These are phyloP conservation scores for Norana najaformis DNA, from an alignment of 2,888 invertebrate species.

Conservation along the genomic window DNA sequence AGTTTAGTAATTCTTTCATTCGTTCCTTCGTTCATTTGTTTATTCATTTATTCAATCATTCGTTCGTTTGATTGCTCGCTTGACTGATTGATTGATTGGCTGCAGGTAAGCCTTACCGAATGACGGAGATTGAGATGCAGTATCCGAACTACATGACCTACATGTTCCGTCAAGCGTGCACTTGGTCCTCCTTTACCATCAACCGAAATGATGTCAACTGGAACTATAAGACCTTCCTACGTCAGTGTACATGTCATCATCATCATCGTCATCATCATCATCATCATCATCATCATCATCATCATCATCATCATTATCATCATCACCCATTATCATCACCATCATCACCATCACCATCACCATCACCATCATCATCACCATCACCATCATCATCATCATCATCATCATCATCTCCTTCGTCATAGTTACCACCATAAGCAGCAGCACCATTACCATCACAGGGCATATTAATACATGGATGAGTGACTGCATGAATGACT, in stretches of 20 bases:
- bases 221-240: constrained; percentile 61
- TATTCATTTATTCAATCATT: not conserved
- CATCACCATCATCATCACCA: not conserved
- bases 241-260: constrained; percentile 48
- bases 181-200: constrained; percentile 61
- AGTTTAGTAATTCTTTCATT: too few species aligned
- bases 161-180: constrained; percentile 60
- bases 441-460: not conserved
- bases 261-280: constrained; percentile 32
- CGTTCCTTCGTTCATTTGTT: not conserved
- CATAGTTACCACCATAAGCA: constrained; percentile 15
- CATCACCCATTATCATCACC: not conserved
- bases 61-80: not conserved
- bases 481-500: too few species aligned
- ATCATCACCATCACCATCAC: not conserved
- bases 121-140: constrained; percentile 48
- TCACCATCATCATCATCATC: constrained; percentile 15
- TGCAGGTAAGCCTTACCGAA: constrained; percentile 56
- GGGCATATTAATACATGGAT: too few species aligned
- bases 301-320: not conserved
- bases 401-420: constrained; percentile 25
- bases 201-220: constrained; percentile 58
- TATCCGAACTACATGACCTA: constrained; percentile 49
- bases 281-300: constrained; percentile 30
- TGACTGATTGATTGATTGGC: not conserved